Evolutionary conservation across 2,113 vertebrate species (phyloP).

Genomic region (Vulpes vulpes): DNA sequence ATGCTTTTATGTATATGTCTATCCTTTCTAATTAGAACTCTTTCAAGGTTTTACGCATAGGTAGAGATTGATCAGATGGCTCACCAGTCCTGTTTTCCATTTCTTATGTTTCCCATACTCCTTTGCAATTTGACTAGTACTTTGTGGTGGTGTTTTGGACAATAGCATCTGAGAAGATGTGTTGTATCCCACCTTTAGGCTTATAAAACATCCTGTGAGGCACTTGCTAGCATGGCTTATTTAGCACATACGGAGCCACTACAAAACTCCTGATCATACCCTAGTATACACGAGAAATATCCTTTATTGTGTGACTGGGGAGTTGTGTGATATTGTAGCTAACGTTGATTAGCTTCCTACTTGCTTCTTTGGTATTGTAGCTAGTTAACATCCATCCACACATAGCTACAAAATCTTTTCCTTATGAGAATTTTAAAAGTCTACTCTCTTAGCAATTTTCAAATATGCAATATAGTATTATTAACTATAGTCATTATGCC

Average conservation of each 20-base stretch:
- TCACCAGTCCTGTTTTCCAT: not conserved
- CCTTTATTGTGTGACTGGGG: not conserved
- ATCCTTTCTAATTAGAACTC: conserved; percentile 3
- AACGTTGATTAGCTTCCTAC: not conserved
- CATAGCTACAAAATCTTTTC: not conserved
- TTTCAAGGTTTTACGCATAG: not conserved
- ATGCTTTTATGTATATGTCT: not conserved
- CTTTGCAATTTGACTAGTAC: not conserved
- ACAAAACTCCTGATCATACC: not conserved
- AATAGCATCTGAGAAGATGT: not conserved
- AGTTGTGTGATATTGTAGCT: not conserved
- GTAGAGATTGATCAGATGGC: not conserved
- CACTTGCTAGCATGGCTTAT: not conserved
- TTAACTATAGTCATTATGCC: not conserved
- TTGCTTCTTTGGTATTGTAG: not conserved
- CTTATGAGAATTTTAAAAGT: not conserved
- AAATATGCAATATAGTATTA: not conserved
- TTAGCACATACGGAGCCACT: not conserved
- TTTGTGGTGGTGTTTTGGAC: not conserved
- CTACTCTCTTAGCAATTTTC: not conserved
- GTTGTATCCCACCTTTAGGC: not conserved
- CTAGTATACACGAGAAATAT: not conserved
- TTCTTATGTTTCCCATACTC: not conserved
- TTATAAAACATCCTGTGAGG: not conserved
- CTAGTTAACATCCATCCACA: not conserved